phyloP scores from a whole-genome alignment of 2,113 vertebrate species.

The Anser cygnoides region DNA sequence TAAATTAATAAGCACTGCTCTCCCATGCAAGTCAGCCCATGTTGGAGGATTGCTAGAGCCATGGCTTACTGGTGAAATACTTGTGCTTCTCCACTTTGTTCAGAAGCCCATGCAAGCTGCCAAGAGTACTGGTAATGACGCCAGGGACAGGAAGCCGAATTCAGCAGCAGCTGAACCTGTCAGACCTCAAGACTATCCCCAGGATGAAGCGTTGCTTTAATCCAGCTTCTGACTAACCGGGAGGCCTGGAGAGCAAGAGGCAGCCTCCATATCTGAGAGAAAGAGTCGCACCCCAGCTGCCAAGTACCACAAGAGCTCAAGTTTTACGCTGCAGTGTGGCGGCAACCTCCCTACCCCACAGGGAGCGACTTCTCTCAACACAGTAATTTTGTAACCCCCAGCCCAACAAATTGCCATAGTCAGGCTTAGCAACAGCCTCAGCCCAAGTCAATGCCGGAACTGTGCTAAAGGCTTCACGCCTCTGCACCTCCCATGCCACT shows the following conservation, averaged over 20 bases:
- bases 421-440: background rate
- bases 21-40: background rate
- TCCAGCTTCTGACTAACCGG: background rate
- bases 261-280: background rate
- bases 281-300: background rate
- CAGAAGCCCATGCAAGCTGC: background rate
- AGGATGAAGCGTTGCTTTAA: background rate
- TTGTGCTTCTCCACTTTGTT: background rate
- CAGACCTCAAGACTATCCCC: background rate
- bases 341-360: background rate
- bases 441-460: background rate
- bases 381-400: background rate
- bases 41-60: background rate
- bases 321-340: background rate
- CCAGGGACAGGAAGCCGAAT: background rate
- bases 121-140: background rate
- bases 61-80: background rate
- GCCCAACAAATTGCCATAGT: background rate
- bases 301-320: background rate
- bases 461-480: background rate
- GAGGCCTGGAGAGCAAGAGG: background rate
- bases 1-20: background rate
- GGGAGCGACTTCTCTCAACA: background rate
- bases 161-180: slow-evolving; percentile 15
- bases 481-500: background rate